phyloP scores from a whole-genome alignment of 2,113 vertebrate genomes.

The Hypanus sabinus region DNA sequence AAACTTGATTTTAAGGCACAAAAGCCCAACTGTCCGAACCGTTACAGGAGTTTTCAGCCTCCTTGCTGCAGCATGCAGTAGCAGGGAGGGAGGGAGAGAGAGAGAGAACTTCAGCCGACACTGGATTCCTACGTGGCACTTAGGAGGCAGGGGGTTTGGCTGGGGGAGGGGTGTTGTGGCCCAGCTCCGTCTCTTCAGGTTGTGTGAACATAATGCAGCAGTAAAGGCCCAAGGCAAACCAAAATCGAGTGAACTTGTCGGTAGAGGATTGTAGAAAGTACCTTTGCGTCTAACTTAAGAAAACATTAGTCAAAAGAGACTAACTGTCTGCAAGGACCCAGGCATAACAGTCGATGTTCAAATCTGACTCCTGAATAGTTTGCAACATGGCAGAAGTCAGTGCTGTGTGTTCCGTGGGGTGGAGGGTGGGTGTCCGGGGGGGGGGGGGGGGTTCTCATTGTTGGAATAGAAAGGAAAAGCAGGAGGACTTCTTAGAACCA shows the following conservation, averaged over 20 bases:
- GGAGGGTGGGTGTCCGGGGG: no score
- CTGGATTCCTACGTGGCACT: constrained; percentile 7
- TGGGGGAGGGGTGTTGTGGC: neutral
- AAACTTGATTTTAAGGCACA: neutral
- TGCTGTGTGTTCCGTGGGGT: neutral
- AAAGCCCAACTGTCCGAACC: neutral
- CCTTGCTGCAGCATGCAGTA: neutral
- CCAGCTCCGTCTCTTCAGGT: neutral
- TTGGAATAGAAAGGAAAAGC: neutral
- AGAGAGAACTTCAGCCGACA: neutral
- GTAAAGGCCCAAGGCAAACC: neutral
- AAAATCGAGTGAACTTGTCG: neutral
- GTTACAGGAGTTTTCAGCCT: neutral
- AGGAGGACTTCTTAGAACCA: neutral
- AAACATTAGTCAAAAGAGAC: neutral
- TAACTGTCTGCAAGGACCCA: neutral
- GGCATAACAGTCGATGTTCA: neutral
- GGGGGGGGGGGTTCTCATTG: neutral
- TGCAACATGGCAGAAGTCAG: neutral
- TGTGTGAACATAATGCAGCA: neutral
- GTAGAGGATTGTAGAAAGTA: neutral
- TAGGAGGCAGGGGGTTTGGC: neutral
- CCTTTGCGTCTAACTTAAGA: no score
- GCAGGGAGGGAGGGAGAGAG: neutral
- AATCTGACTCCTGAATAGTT: neutral